A percentile compares a stretch with the other conserved stretches of the same genome.
Conservation (phyloP, 2,888 invertebrate genomes). For the Cephalotes varians region DNA sequence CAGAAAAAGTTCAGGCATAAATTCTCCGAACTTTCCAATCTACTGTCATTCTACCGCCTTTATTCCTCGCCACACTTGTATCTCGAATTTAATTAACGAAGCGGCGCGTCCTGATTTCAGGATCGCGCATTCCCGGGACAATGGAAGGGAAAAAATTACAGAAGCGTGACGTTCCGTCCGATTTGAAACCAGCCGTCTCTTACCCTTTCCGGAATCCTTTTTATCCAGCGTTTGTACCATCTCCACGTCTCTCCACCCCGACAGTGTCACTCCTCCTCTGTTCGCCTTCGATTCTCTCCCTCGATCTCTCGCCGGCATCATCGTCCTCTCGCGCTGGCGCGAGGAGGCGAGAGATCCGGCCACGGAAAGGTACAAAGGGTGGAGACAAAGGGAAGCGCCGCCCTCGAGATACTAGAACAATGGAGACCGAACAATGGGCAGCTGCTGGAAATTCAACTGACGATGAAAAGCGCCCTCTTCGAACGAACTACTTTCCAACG, state of each 20-base stretch:
- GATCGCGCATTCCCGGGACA: conserved; percentile 48
- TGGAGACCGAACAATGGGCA: conserved; percentile 82
- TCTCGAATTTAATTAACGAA: conserved; percentile 49
- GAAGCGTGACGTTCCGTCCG: conserved; percentile 71
- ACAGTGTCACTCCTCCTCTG: conserved; percentile 39
- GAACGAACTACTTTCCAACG: conserved; percentile 70
- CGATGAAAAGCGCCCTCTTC: conserved; percentile 77
- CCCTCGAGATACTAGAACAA: conserved; percentile 85
- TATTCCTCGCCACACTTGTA: conserved; percentile 8
- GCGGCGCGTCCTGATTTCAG: conserved; percentile 36
- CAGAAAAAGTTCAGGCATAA: neutral
- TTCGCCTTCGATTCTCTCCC: conserved; percentile 59
- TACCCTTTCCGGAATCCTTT: conserved; percentile 46
- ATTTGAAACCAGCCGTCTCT: conserved; percentile 56
- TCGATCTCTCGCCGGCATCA: conserved; percentile 61
- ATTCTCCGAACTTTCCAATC: neutral
- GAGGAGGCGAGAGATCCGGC: conserved; percentile 81
- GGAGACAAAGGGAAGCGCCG: conserved; percentile 85
- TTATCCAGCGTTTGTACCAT: conserved; percentile 57
- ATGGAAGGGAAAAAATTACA: conserved; percentile 67
- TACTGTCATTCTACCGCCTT: neutral
- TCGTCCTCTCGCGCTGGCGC: conserved; percentile 76
- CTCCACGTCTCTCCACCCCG: conserved; percentile 26
- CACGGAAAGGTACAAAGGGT: conserved; percentile 84
- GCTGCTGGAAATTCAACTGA: conserved; percentile 81